Evolutionary conservation across 2,888 invertebrate genomes (phyloP).

Genomic region (Cryptocephalus moraei): DNA sequence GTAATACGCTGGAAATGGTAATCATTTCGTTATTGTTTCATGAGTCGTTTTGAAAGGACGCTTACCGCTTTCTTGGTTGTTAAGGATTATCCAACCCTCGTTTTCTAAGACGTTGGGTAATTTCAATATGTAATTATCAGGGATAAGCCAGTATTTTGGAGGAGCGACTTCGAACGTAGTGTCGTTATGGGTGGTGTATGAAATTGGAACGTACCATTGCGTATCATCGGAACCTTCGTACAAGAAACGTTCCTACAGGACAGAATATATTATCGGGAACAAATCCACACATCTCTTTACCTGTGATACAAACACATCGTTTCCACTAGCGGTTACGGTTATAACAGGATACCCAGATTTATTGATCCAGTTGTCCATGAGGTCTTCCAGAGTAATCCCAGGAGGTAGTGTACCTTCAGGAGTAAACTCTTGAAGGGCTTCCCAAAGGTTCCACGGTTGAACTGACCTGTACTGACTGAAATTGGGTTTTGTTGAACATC

Average conservation of each 20-base stretch:
- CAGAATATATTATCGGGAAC: neutral
- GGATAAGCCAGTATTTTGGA: constrained; percentile 28
- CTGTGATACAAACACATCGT: constrained; percentile 19
- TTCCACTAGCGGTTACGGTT: constrained; percentile 29
- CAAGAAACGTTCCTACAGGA: neutral
- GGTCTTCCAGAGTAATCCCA: constrained; percentile 10
- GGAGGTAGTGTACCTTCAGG: constrained; percentile 4
- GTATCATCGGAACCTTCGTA: constrained; percentile 2
- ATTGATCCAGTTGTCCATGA: constrained; percentile 52
- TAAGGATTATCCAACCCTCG: constrained; percentile 20
- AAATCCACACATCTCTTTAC: constrained; percentile 9
- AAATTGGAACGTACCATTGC: constrained; percentile 43
- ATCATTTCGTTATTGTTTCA: neutral
- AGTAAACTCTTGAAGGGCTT: constrained; percentile 23
- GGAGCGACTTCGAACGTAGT: constrained; percentile 32
- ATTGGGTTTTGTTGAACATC: neutral
- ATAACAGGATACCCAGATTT: constrained; percentile 52
- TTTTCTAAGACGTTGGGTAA: constrained; percentile 6
- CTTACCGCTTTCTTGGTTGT: constrained; percentile 19
- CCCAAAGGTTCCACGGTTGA: constrained; percentile 43
- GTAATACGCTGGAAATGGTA: constrained; percentile 47
- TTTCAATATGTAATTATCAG: constrained; percentile 5
- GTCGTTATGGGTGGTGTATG: constrained; percentile 37
- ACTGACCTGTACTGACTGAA: constrained; percentile 20
- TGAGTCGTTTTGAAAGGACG: neutral